Evolutionary conservation across 2,888 invertebrate species (phyloP), one percentile per base, ranked within the genome.

Genomic region (Pasiphila rectangulata): DNA sequence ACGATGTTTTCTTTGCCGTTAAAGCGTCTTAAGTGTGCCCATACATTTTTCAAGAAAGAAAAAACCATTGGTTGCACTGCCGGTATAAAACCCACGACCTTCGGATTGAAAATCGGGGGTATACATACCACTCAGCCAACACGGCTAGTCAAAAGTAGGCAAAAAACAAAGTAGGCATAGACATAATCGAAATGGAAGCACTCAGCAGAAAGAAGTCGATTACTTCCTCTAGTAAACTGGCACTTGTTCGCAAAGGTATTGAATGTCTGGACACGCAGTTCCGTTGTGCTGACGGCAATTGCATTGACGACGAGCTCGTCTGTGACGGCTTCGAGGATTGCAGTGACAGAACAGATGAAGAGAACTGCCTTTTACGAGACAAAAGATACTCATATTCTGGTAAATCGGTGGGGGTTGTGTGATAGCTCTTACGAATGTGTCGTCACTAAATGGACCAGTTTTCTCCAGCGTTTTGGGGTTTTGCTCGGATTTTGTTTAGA

Each of bases 251-350:
- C 59, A 61, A 83, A 84, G 84, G 83, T 82, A 58, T 63, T 68
- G 69, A 81, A 61, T 86, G 86, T 74, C 68, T 62, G 72, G 69
- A 72, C 56, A 81, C 75, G 65, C 75, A 86, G 71, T 87, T 89
- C 75, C 90, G 83, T 85, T 88, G 86, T 77, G 89, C 90, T 79
- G 83, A 84, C 76, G 89, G 84, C 72, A 84, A 89, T 75, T 94
- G 94, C 86, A 85, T 93, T 69, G 83, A 89, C 55, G 69, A 79
- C 64, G 72, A 76, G 54, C 76, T 85, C 59, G 74, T 89, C 56
- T 94, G 94, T 84, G 91, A 94, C 74, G 89, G 89, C 63, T 66
- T 67, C 64, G 69, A 70, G 60, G 91, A 93, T 76, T 94, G 94
- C 83, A 75, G 66, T 58, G 92, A 93, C 73, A 75, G 83, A 69